These are phyloP conservation scores for Leistus spinibarbis DNA, from an alignment of 2,888 invertebrate genomes.

Conservation along the genomic window DNA sequence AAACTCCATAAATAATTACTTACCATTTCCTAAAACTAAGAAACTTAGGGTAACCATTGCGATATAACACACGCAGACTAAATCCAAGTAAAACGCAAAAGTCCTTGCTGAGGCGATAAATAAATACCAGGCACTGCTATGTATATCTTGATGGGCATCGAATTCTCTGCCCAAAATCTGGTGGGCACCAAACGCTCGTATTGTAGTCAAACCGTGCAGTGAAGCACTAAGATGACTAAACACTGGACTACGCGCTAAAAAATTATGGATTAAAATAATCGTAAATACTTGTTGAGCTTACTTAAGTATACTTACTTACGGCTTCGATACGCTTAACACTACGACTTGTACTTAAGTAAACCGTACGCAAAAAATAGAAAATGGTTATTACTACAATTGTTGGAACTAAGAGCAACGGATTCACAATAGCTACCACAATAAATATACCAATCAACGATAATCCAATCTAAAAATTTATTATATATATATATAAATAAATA, in stretches of 20 bases:
- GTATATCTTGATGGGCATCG: slow-evolving; percentile 64
- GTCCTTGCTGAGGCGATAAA: slow-evolving; percentile 72
- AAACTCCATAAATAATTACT: too few relatives aligned
- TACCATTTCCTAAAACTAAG: slow-evolving; percentile 70
- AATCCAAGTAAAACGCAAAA: slow-evolving; percentile 76
- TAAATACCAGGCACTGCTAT: slow-evolving; percentile 75
- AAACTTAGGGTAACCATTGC: slow-evolving; percentile 83
- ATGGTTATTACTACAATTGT: slow-evolving; percentile 66
- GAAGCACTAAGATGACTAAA: slow-evolving; percentile 75
- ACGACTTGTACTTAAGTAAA: slow-evolving; percentile 74
- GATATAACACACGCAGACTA: slow-evolving; percentile 71
- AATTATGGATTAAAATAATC: slow-evolving; percentile 8
- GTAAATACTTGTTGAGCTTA: not conserved
- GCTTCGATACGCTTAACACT: slow-evolving; percentile 74
- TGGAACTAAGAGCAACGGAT: slow-evolving; percentile 69
- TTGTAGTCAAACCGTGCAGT: slow-evolving; percentile 74
- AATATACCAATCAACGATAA: slow-evolving; percentile 70
- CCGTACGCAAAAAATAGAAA: slow-evolving; percentile 67
- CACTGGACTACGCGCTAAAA: slow-evolving; percentile 74
- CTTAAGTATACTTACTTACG: slow-evolving; percentile 60
- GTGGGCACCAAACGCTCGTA: slow-evolving; percentile 70
- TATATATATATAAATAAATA: not conserved
- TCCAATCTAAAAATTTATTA: slow-evolving; percentile 58
- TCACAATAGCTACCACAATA: slow-evolving; percentile 71
- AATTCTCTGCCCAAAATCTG: slow-evolving; percentile 64